Evolutionary conservation across 92 coral and sea anemone genomes (phyloP).

Genomic region (Palythoa caribaeorum): DNA sequence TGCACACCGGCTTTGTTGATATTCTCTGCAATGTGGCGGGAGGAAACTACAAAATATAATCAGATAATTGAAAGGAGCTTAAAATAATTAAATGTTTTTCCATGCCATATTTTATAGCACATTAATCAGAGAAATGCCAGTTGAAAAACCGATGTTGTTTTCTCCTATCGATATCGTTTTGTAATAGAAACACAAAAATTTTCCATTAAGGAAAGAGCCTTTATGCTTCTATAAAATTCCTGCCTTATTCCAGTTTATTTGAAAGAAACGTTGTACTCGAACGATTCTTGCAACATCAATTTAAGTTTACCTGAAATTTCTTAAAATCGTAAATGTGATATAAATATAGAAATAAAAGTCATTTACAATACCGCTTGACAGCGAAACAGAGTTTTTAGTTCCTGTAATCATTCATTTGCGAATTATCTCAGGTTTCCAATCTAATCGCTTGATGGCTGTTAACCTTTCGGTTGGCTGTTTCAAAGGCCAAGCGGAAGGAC

Average conservation of each 20-base stretch:
- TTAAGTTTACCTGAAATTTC: neutral
- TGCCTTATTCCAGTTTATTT: neutral
- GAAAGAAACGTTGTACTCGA: neutral
- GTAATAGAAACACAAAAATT: neutral
- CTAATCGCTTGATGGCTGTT: slow-evolving; percentile 19
- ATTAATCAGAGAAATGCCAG: slow-evolving; percentile 20
- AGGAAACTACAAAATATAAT: slow-evolving; percentile 12
- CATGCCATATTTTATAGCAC: slow-evolving; percentile 30
- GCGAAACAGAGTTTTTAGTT: slow-evolving; percentile 20
- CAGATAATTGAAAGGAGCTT: slow-evolving; percentile 39
- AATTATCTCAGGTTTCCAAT: slow-evolving; percentile 37
- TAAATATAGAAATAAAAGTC: slow-evolving; percentile 16
- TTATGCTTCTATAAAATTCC: neutral
- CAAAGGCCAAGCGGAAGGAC: slow-evolving; percentile 17
- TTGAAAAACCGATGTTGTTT: neutral
- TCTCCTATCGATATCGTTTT: slow-evolving; percentile 14
- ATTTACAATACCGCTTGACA: slow-evolving; percentile 33
- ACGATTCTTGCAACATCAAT: neutral
- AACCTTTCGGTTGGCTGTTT: slow-evolving; percentile 19
- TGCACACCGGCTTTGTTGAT: slow-evolving; percentile 9
- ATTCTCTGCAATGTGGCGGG: neutral
- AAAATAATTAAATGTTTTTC: slow-evolving; percentile 41
- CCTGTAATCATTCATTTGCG: slow-evolving; percentile 34
- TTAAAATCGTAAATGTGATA: slow-evolving; percentile 24
- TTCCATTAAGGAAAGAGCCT: neutral